These are phyloP conservation scores for Mastacembelus armatus DNA, from an alignment of 2,797 vertebrate species.

Conservation along the genomic window DNA sequence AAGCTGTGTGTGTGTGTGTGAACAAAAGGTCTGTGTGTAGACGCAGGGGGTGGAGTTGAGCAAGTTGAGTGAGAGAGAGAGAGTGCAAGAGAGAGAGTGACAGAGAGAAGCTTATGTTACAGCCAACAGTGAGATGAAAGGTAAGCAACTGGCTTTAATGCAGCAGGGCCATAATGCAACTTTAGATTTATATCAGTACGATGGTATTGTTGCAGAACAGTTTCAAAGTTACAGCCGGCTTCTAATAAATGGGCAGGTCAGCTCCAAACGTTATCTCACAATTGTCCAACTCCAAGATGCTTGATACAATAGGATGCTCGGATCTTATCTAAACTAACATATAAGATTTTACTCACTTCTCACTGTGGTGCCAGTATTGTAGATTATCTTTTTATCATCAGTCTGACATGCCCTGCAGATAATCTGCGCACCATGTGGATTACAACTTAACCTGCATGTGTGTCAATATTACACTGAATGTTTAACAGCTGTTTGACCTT, in stretches of 20 bases:
- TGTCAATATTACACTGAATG: conserved; percentile 2
- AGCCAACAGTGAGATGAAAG: too few species aligned
- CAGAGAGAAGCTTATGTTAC: too few species aligned
- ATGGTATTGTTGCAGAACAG: too few species aligned
- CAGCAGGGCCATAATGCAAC: too few species aligned
- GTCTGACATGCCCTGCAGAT: neutral
- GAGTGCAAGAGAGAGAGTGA: too few species aligned
- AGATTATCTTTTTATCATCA: neutral
- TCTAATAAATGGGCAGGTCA: neutral
- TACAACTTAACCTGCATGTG: conserved; percentile 7
- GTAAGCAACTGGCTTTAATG: too few species aligned
- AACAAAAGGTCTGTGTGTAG: too few species aligned
- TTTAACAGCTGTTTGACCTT: conserved; percentile 6
- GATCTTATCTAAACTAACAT: neutral
- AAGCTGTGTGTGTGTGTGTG: too few species aligned
- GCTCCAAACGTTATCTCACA: neutral
- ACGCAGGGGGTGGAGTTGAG: too few species aligned
- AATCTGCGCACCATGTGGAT: neutral
- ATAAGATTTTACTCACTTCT: conserved; percentile 3
- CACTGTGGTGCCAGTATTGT: neutral
- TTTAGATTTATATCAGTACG: too few species aligned
- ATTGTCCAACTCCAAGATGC: neutral
- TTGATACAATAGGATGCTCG: neutral
- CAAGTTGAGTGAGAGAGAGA: too few species aligned
- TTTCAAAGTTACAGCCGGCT: neutral